Conservation (phyloP, 2,888 invertebrate genomes). For the Empis livida region DNA sequence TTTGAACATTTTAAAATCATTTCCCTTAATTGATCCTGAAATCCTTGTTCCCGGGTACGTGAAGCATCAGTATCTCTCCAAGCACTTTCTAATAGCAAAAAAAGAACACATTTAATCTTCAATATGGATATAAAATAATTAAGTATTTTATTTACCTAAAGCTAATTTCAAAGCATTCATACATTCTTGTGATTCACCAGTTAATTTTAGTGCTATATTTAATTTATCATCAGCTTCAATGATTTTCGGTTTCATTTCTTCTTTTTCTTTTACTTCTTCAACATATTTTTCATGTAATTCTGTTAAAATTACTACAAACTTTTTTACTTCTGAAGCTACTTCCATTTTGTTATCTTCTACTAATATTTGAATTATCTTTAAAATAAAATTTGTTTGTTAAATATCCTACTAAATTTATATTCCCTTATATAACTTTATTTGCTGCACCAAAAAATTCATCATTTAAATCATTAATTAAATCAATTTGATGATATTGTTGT, state of each 20-base stretch:
- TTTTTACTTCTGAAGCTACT: conserved; percentile 16
- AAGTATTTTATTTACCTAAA: conserved; percentile 14
- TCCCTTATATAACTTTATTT: conserved; percentile 10
- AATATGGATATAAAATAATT: background rate
- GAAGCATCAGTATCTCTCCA: conserved; percentile 27
- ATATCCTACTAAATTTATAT: background rate
- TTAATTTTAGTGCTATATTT: conserved; percentile 22
- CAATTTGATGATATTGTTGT: conserved; percentile 17
- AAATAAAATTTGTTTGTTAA: background rate
- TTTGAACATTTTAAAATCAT: conserved; percentile 22
- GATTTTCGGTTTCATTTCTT: conserved; percentile 15
- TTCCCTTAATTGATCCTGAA: conserved; percentile 24
- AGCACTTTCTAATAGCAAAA: conserved; percentile 19
- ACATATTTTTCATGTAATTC: conserved; percentile 21
- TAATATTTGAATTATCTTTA: background rate
- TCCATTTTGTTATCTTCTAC: background rate
- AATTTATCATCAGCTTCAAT: conserved; percentile 22
- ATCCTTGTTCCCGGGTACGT: conserved; percentile 23
- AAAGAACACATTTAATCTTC: background rate
- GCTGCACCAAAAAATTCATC: conserved; percentile 21
- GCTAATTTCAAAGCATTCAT: conserved; percentile 20
- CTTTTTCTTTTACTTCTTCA: conserved; percentile 15
- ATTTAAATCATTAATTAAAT: conserved; percentile 22
- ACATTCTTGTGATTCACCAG: conserved; percentile 20
- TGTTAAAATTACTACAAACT: conserved; percentile 20